Conservation (phyloP, 2,888 invertebrate genomes). For the Mactromeris polynyma region DNA sequence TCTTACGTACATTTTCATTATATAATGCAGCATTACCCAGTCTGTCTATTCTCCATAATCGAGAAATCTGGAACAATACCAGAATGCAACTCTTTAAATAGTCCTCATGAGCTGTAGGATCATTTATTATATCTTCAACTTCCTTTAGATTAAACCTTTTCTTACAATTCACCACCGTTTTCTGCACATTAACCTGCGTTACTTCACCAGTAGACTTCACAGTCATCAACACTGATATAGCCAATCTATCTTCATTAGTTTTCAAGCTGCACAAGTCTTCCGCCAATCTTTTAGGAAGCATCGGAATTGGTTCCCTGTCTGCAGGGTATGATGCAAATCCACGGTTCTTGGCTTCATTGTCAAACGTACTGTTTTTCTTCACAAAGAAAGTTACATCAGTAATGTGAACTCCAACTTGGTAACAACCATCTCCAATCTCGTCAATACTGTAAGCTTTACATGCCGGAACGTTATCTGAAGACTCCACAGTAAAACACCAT, state of each 20-base stretch:
- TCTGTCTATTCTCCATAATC: conserved; percentile 77
- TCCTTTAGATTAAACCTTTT: conserved; percentile 75
- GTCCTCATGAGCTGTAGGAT: conserved; percentile 73
- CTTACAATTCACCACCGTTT: conserved; percentile 79
- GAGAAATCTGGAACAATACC: conserved; percentile 78
- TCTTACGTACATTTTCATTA: conserved; percentile 71
- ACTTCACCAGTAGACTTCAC: conserved; percentile 77
- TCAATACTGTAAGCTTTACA: conserved; percentile 80
- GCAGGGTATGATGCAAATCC: conserved; percentile 76
- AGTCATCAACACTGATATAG: conserved; percentile 80
- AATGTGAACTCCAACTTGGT: conserved; percentile 82
- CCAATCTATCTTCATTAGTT: conserved; percentile 73
- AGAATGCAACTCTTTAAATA: conserved; percentile 78
- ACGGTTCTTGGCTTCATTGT: conserved; percentile 75
- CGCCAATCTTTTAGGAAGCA: conserved; percentile 78
- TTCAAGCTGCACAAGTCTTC: conserved; percentile 78
- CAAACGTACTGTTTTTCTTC: conserved; percentile 74
- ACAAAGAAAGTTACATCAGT: conserved; percentile 82
- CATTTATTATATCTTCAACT: conserved; percentile 79
- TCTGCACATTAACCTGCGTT: conserved; percentile 69
- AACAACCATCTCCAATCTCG: conserved; percentile 73
- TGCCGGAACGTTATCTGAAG: conserved; percentile 71
- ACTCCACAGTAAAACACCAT: conserved; percentile 79
- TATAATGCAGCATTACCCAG: conserved; percentile 80
- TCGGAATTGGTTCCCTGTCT: conserved; percentile 71